Evolutionary conservation across 2,888 invertebrate genomes (phyloP).

Genomic region (Poecilobothrus nobilitatus): DNA sequence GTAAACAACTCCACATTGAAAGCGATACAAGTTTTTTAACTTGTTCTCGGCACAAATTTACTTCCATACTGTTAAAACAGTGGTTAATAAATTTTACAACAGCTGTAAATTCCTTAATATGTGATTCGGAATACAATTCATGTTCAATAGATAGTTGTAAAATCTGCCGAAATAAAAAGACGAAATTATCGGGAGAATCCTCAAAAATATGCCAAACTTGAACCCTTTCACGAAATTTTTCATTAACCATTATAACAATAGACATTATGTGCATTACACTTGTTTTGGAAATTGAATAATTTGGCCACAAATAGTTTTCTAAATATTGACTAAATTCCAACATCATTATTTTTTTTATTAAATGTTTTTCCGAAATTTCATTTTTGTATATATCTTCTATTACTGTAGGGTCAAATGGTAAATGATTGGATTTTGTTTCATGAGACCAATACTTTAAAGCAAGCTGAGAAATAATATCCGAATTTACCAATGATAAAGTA

Average conservation of each 20-base stretch:
- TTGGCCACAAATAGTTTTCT: conserved; percentile 95
- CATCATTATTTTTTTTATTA: conserved; percentile 86
- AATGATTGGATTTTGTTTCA: conserved; percentile 62
- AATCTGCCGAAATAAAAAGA: conserved; percentile 74
- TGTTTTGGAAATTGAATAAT: conserved; percentile 68
- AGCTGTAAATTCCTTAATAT: conserved; percentile 71
- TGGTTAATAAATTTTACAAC: conserved; percentile 88
- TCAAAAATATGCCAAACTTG: conserved; percentile 93
- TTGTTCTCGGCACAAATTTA: conserved; percentile 84
- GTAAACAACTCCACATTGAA: conserved; percentile 86
- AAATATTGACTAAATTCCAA: conserved; percentile 95
- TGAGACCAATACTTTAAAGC: conserved; percentile 92
- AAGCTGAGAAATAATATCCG: conserved; percentile 84
- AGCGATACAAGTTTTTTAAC: conserved; percentile 84
- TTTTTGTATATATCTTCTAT: conserved; percentile 82
- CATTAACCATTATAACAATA: conserved; percentile 96
- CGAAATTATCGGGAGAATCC: conserved; percentile 65
- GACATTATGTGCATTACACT: conserved; percentile 88
- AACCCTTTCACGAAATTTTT: conserved; percentile 94
- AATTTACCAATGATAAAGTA: conserved; percentile 83
- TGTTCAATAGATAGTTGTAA: conserved; percentile 59
- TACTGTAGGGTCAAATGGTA: conserved; percentile 66
- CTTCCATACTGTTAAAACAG: conserved; percentile 96
- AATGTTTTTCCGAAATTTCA: conserved; percentile 76
- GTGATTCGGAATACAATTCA: conserved; percentile 36